Evolutionary conservation across 2,888 invertebrate genomes (phyloP).

Genomic region (Tipula helvola): DNA sequence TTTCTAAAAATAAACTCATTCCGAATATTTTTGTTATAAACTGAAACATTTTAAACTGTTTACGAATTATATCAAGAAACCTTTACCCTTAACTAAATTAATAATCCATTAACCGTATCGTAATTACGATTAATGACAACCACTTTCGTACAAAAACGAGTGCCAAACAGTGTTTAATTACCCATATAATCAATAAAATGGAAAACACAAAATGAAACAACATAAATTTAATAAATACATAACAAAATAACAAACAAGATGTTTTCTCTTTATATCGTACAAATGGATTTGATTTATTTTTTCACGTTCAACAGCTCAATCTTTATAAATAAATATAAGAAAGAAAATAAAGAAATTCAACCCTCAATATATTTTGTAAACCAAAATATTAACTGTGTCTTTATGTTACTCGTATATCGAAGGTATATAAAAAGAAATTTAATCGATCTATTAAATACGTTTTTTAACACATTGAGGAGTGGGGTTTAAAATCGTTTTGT

Average conservation of each 20-base stretch:
- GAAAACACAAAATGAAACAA: neutral
- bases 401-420: neutral
- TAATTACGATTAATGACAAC: neutral
- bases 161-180: neutral
- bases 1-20: too few species aligned
- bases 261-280: neutral
- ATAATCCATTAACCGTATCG: neutral
- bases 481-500: neutral
- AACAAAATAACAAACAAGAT: neutral
- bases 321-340: neutral
- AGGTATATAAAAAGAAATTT: neutral
- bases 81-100: neutral
- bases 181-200: neutral
- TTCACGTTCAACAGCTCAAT: slow-evolving; percentile 4
- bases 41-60: too few species aligned
- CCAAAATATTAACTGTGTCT: neutral
- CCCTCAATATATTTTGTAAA: neutral
- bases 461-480: neutral
- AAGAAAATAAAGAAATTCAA: neutral
- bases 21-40: too few species aligned
- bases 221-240: neutral
- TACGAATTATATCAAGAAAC: neutral
- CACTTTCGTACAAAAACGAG: neutral
- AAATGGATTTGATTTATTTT: neutral
- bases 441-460: slow-evolving; percentile 4